These are phyloP conservation scores for Cardiocondyla obscurior DNA, from an alignment of 1,140 invertebrate species.

Conservation along the genomic window DNA sequence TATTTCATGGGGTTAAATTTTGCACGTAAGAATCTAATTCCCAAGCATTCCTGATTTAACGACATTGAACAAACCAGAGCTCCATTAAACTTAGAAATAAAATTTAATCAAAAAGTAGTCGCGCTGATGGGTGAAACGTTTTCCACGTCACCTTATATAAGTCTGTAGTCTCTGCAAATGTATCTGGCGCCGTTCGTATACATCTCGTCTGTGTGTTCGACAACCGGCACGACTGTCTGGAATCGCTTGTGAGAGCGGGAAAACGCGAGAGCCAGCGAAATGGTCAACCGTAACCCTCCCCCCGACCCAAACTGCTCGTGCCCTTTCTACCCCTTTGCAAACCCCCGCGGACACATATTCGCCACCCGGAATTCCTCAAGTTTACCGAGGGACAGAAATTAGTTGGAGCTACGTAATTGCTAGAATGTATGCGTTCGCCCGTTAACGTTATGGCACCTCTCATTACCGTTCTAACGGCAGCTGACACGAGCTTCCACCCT, in stretches of 20 bases:
- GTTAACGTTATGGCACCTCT: slow-evolving; percentile 71
- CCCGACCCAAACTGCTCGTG: not conserved
- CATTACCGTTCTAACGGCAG: slow-evolving; percentile 68
- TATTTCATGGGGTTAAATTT: not conserved
- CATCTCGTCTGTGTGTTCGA: not conserved
- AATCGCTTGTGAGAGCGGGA: slow-evolving; percentile 14
- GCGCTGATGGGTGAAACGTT: not conserved
- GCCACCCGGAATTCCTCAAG: slow-evolving; percentile 65
- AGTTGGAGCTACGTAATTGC: slow-evolving; percentile 69
- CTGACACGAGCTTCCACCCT: slow-evolving; percentile 58
- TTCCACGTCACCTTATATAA: slow-evolving; percentile 17
- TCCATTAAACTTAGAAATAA: not conserved
- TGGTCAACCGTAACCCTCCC: slow-evolving; percentile 60
- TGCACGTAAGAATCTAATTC: not conserved
- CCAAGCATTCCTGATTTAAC: not conserved
- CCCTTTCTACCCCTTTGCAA: not conserved
- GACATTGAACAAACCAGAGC: not conserved
- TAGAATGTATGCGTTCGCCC: slow-evolving; percentile 69
- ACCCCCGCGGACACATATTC: slow-evolving; percentile 27
- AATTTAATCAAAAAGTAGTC: not conserved
- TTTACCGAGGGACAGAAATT: slow-evolving; percentile 71
- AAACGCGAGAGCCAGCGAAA: slow-evolving; percentile 57
- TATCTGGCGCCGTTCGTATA: not conserved
- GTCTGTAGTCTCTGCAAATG: not conserved
- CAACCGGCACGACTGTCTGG: slow-evolving; percentile 3